phyloP scores from a whole-genome alignment of 2,797 vertebrate genomes.

The Antennarius maculatus region DNA sequence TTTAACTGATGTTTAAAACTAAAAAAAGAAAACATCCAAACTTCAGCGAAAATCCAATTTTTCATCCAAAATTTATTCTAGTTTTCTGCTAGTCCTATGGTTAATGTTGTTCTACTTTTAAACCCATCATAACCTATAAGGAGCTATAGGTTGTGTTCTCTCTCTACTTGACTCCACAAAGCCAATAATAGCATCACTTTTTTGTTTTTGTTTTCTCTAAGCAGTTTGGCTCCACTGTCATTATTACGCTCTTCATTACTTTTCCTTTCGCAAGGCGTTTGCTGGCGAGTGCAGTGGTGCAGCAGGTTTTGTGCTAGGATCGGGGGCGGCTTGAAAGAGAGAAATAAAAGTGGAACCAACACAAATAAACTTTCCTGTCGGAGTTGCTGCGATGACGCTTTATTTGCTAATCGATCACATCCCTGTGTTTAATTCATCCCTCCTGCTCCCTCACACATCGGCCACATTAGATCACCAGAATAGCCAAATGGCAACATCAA shows the following conservation, averaged over 20 bases:
- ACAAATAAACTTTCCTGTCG: not conserved
- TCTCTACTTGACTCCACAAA: not conserved
- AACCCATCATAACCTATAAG: slow-evolving; percentile 1
- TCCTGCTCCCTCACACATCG: slow-evolving; percentile 37
- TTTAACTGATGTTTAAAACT: too few relatives aligned
- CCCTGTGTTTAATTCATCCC: slow-evolving; percentile 13
- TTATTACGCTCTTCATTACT: not conserved
- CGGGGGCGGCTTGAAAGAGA: not conserved
- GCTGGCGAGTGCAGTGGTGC: not conserved
- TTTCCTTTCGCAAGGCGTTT: not conserved
- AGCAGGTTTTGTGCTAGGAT: not conserved
- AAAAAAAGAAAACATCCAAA: too few relatives aligned
- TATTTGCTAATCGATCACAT: not conserved
- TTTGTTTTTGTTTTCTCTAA: not conserved
- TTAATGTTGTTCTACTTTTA: slow-evolving; percentile 8
- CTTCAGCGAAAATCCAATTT: not conserved
- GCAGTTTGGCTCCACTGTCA: not conserved
- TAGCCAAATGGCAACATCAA: slow-evolving; percentile 29
- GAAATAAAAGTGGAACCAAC: not conserved
- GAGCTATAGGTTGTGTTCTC: slow-evolving; percentile 9
- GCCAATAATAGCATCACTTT: not conserved
- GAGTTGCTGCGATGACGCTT: not conserved
- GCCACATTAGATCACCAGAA: slow-evolving; percentile 26
- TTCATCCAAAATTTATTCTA: not conserved
- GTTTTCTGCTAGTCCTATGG: not conserved